Evolutionary conservation across 2,113 vertebrate species (phyloP).

Genomic region (Cyprinus carpio): DNA sequence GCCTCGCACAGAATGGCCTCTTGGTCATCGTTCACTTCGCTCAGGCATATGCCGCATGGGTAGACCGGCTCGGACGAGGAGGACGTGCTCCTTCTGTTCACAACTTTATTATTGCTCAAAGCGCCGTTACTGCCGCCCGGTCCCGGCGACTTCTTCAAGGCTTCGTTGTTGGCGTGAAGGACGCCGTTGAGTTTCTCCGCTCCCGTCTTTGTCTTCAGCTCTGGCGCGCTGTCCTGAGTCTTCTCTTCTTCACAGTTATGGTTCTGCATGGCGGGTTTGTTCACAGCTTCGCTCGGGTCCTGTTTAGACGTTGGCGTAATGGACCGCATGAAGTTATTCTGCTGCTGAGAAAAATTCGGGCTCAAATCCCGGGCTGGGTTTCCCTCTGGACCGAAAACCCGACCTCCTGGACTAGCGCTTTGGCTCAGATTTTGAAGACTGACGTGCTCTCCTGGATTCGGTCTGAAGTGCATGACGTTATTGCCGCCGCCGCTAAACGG

Average conservation of each 20-base stretch:
- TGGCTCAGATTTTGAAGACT: constrained; percentile 63
- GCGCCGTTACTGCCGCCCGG: too few relatives aligned
- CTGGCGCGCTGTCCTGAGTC: constrained; percentile 63
- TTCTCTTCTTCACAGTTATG: constrained; percentile 71
- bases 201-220: constrained; percentile 69
- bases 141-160: constrained; percentile 68
- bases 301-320: constrained; percentile 73
- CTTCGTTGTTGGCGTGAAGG: constrained; percentile 69
- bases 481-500: constrained; percentile 64
- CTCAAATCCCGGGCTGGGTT: constrained; percentile 69
- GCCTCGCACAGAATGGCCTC: constrained; percentile 85
- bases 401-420: constrained; percentile 66
- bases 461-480: constrained; percentile 70
- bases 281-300: constrained; percentile 70
- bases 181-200: constrained; percentile 72
- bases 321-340: constrained; percentile 70
- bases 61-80: constrained; percentile 75
- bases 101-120: constrained; percentile 65
- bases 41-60: constrained; percentile 82
- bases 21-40: constrained; percentile 84
- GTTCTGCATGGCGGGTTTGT: constrained; percentile 68
- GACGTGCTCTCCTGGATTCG: constrained; percentile 72
- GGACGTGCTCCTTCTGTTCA: constrained; percentile 66
- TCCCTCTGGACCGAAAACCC: constrained; percentile 71
- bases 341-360: constrained; percentile 72